Conservation (phyloP, 2,797 vertebrate species). For the Epinephelus coioides region DNA sequence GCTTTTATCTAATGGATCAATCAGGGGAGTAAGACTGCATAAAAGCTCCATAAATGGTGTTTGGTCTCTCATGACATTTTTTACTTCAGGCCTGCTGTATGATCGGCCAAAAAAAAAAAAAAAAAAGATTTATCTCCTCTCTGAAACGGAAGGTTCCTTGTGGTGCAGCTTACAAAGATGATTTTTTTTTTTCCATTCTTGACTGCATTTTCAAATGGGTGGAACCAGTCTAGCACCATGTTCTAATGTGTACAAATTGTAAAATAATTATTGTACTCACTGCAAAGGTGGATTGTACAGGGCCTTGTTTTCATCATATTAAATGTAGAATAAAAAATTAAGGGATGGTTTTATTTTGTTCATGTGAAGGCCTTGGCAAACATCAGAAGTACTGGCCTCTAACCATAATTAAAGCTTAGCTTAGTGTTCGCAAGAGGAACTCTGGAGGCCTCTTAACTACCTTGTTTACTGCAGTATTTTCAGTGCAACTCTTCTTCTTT, state of each 20-base stretch:
- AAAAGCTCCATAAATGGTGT: conserved; percentile 80
- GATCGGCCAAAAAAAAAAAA: conserved; percentile 66
- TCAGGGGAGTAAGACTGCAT: conserved; percentile 75
- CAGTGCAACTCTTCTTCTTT: conserved; percentile 1
- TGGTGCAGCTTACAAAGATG: conserved; percentile 87
- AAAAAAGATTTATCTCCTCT: conserved; percentile 76
- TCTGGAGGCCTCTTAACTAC: conserved; percentile 2
- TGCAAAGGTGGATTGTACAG: conserved; percentile 98
- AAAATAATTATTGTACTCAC: conserved; percentile 99
- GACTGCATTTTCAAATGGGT: conserved; percentile 83
- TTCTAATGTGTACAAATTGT: conserved; percentile 99
- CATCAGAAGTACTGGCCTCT: conserved; percentile 41
- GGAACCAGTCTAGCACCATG: conserved; percentile 82
- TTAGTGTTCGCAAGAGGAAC: conserved; percentile 24
- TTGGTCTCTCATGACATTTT: conserved; percentile 69
- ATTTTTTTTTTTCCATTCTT: conserved; percentile 74
- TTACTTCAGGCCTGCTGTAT: conserved; percentile 80
- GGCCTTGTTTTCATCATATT: conserved; percentile 99
- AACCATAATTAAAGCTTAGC: conserved; percentile 52
- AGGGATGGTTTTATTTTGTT: conserved; percentile 75
- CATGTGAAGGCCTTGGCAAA: conserved; percentile 67
- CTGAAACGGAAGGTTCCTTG: conserved; percentile 86
- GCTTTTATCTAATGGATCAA: conserved; percentile 85
- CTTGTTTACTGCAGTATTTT: conserved; percentile 37
- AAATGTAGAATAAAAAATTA: conserved; percentile 92